A percentile compares a stretch with the other conserved stretches of the same genome.
Conservation (phyloP, 1,140 invertebrate species). For the Dendroctonus valens region DNA sequence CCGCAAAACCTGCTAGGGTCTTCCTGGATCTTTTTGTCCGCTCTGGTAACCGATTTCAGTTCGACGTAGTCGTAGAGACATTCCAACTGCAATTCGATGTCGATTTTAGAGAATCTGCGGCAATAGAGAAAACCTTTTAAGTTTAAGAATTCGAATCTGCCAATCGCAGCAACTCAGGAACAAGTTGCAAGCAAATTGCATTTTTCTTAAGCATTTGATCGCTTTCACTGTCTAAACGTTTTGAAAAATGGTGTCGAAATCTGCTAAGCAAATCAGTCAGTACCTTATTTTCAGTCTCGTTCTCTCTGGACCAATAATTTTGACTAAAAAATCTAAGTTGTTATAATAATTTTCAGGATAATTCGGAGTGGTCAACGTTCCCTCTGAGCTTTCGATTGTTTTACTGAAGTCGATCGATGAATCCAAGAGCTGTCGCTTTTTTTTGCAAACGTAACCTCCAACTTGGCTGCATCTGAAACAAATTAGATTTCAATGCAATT, state of each 20-base stretch:
- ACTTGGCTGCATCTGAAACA: conserved; percentile 23
- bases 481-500: too few species aligned
- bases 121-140: background rate
- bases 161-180: too few species aligned
- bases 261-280: too few species aligned
- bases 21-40: conserved; percentile 13
- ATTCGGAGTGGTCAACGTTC: conserved; percentile 60
- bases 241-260: too few species aligned
- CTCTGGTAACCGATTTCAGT: conserved; percentile 45
- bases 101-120: conserved; percentile 60
- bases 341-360: conserved; percentile 67
- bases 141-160: too few species aligned
- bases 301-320: conserved; percentile 58
- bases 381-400: conserved; percentile 56
- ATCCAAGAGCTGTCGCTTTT: conserved; percentile 37
- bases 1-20: conserved; percentile 56
- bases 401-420: conserved; percentile 49
- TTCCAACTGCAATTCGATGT: conserved; percentile 70
- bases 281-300: conserved; percentile 61
- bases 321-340: conserved; percentile 65
- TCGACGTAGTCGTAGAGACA: conserved; percentile 76
- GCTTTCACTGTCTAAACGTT: too few species aligned
- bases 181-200: too few species aligned
- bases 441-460: conserved; percentile 60
- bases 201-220: too few species aligned